Evolutionary conservation across 2,888 invertebrate species (phyloP).

Genomic region (Heliconius cydno): DNA sequence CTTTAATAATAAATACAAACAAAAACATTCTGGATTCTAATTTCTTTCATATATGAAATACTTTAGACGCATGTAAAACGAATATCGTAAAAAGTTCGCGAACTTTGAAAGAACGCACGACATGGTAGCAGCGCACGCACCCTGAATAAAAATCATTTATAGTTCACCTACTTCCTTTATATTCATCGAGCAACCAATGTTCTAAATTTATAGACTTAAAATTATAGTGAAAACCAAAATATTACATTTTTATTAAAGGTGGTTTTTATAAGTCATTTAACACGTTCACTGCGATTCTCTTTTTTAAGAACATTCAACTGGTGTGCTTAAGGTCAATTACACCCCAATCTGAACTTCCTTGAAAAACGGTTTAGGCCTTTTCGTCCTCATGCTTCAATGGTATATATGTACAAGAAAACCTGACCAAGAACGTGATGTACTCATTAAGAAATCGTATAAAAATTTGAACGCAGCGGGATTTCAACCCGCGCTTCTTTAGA

Average conservation of each 20-base stretch:
- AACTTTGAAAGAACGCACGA: conserved; percentile 65
- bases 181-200: conserved; percentile 27
- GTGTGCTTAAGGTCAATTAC: too few species aligned
- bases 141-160: conserved; percentile 55
- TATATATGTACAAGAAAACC: too few species aligned
- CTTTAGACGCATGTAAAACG: conserved; percentile 17
- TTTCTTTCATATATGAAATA: conserved; percentile 13
- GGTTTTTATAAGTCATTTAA: too few species aligned
- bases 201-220: conserved; percentile 13
- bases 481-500: too few species aligned
- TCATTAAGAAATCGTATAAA: too few species aligned
- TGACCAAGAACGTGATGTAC: too few species aligned
- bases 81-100: conserved; percentile 31
- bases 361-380: too few species aligned
- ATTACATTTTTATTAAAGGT: background rate
- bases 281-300: too few species aligned
- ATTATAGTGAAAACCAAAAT: background rate
- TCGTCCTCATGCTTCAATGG: too few species aligned
- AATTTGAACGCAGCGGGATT: too few species aligned
- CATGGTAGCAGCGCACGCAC: conserved; percentile 57
- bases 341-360: too few species aligned
- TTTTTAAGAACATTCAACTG: too few species aligned
- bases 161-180: conserved; percentile 23
- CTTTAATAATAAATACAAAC: conserved; percentile 21
- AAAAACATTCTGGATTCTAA: conserved; percentile 4